Evolutionary conservation across 2,113 vertebrate genomes (phyloP).

Genomic region (Columba livia): DNA sequence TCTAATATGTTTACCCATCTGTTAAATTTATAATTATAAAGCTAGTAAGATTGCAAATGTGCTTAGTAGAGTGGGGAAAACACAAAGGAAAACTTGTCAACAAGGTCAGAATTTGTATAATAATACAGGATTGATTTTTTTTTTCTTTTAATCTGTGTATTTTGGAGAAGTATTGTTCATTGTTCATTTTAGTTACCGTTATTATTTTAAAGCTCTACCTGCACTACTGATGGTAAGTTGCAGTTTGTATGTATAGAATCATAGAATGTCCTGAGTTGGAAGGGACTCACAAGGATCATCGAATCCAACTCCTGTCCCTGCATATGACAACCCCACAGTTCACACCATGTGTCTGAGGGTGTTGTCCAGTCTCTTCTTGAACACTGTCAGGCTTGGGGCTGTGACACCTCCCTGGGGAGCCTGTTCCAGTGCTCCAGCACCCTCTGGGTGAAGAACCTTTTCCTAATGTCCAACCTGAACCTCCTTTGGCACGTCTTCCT

Average conservation of each 20-base stretch:
- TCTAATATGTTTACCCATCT: background rate
- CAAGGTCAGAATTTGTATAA: background rate
- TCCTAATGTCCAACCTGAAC: too few relatives aligned
- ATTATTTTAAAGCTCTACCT: background rate
- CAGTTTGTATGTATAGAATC: background rate
- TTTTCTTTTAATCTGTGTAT: background rate
- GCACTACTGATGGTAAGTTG: background rate
- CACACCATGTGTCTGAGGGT: too few relatives aligned
- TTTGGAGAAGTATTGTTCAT: background rate
- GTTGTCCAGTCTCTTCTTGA: too few relatives aligned
- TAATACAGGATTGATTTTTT: background rate
- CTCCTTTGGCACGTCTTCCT: too few relatives aligned
- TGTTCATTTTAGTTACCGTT: background rate
- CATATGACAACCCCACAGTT: too few relatives aligned
- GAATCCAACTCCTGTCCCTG: too few relatives aligned
- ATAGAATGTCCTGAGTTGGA: too few relatives aligned
- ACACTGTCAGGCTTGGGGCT: too few relatives aligned
- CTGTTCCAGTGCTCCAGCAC: too few relatives aligned
- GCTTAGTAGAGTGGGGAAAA: background rate
- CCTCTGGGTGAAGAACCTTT: too few relatives aligned
- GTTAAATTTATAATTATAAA: slow-evolving; percentile 13
- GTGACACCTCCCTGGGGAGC: too few relatives aligned
- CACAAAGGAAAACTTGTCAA: background rate
- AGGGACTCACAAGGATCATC: too few relatives aligned
- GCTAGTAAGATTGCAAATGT: background rate